phyloP scores from a whole-genome alignment of 2,888 invertebrate genomes.

The Apamea anceps region DNA sequence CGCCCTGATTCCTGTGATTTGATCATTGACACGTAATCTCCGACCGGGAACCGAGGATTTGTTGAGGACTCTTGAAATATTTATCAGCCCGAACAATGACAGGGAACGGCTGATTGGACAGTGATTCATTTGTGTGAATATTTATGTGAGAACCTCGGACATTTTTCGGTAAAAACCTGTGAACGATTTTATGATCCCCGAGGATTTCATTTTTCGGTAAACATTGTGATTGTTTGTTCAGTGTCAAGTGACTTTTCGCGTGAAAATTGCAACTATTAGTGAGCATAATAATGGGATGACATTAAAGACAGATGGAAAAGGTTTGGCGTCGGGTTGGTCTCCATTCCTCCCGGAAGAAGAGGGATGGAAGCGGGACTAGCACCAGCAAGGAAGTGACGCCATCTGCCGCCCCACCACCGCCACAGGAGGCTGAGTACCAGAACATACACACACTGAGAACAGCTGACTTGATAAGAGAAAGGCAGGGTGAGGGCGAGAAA shows the following conservation, averaged over 20 bases:
- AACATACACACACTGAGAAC: slow-evolving; percentile 88
- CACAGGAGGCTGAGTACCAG: slow-evolving; percentile 88
- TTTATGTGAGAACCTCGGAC: slow-evolving; percentile 69
- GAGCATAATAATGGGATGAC: slow-evolving; percentile 88
- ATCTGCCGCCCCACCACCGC: slow-evolving; percentile 77
- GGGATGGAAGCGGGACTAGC: slow-evolving; percentile 89
- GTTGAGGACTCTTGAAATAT: slow-evolving; percentile 55
- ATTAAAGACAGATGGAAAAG: slow-evolving; percentile 89
- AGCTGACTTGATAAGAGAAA: slow-evolving; percentile 88
- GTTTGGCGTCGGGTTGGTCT: slow-evolving; percentile 90
- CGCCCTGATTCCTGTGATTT: slow-evolving; percentile 72
- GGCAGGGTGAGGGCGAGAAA: slow-evolving; percentile 86
- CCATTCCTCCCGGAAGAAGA: slow-evolving; percentile 90
- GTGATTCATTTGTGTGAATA: slow-evolving; percentile 77
- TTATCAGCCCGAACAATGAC: slow-evolving; percentile 79
- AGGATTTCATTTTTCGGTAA: slow-evolving; percentile 34
- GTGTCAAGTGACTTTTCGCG: slow-evolving; percentile 55
- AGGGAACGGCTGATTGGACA: slow-evolving; percentile 80
- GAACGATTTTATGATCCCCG: slow-evolving; percentile 34
- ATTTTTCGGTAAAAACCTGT: slow-evolving; percentile 62
- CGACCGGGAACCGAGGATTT: slow-evolving; percentile 33
- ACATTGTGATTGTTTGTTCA: slow-evolving; percentile 51
- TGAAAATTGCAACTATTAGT: slow-evolving; percentile 56
- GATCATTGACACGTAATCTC: slow-evolving; percentile 53
- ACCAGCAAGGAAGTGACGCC: slow-evolving; percentile 86